A percentile compares a stretch with the other conserved stretches of the same genome.
phyloP scores from a whole-genome alignment of 2,113 vertebrate species.

The Paralichthys olivaceus region DNA sequence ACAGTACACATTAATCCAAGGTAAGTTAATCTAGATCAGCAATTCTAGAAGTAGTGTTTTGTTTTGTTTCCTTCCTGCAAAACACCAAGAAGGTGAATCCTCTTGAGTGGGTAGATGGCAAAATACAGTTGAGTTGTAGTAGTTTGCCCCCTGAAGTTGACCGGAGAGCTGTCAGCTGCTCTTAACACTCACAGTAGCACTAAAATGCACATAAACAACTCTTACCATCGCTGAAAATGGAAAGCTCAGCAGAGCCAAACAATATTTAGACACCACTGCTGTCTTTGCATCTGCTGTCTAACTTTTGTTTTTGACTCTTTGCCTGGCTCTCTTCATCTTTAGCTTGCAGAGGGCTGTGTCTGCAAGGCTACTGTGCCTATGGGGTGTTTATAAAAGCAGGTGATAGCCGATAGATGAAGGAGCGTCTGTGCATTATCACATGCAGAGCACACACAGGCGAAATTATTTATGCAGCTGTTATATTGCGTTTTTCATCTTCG shows the following conservation, averaged over 20 bases:
- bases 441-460: constrained; percentile 52
- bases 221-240: constrained; percentile 7
- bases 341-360: neutral
- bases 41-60: constrained; percentile 5
- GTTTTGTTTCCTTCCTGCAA: constrained; percentile 5
- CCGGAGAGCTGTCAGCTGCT: constrained; percentile 27
- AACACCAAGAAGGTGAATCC: constrained; percentile 12
- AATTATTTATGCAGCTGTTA: constrained; percentile 76
- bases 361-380: neutral
- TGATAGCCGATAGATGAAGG: constrained; percentile 40
- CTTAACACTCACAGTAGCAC: constrained; percentile 43
- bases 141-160: constrained; percentile 10
- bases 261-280: constrained; percentile 19
- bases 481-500: constrained; percentile 57
- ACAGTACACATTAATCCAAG: constrained; percentile 80
- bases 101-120: neutral
- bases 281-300: constrained; percentile 34
- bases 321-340: constrained; percentile 2
- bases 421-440: constrained; percentile 33
- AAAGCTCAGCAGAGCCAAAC: constrained; percentile 1
- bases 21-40: constrained; percentile 57
- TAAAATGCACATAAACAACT: constrained; percentile 44
- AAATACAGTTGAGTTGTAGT: constrained; percentile 15
- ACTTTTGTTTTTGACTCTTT: constrained; percentile 30
- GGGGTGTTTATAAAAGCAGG: constrained; percentile 39